Conservation (phyloP, 1,140 invertebrate species). For the Hormaphis cornu region DNA sequence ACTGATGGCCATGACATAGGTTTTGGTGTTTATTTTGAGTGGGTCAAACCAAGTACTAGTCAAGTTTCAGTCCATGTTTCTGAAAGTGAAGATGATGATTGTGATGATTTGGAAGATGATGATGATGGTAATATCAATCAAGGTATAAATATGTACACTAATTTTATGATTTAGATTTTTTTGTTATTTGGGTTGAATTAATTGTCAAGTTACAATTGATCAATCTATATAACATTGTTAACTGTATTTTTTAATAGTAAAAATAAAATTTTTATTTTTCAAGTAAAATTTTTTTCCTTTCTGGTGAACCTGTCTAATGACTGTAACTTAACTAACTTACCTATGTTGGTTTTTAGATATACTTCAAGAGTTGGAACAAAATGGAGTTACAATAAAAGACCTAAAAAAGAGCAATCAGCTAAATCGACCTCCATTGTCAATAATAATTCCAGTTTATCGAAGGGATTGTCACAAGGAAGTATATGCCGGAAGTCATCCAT, state of each 20-base stretch:
- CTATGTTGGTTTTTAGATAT: not conserved
- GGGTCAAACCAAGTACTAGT: constrained; percentile 75
- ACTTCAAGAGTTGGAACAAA: constrained; percentile 25
- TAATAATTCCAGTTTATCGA: constrained; percentile 85
- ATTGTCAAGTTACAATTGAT: no score
- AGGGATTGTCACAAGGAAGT: constrained; percentile 94
- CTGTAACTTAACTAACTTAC: not conserved
- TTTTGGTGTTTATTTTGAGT: constrained; percentile 98
- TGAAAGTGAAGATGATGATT: constrained; percentile 75
- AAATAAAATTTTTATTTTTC: no score
- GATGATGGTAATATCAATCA: constrained; percentile 49
- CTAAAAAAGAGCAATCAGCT: constrained; percentile 1
- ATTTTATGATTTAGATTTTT: not conserved
- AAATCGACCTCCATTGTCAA: constrained; percentile 54
- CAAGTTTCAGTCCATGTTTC: constrained; percentile 81
- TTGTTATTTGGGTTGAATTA: not conserved
- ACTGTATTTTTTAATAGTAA: no score
- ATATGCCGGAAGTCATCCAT: constrained; percentile 91
- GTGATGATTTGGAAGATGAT: constrained; percentile 68
- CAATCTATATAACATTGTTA: no score
- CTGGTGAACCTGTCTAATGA: no score
- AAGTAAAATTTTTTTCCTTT: no score
- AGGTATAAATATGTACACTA: constrained; percentile 18
- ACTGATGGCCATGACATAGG: constrained; percentile 98
- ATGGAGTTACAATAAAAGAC: constrained; percentile 20